Evolutionary conservation across 2,113 vertebrate species (phyloP).

Genomic region (Aegotheles bennettii): DNA sequence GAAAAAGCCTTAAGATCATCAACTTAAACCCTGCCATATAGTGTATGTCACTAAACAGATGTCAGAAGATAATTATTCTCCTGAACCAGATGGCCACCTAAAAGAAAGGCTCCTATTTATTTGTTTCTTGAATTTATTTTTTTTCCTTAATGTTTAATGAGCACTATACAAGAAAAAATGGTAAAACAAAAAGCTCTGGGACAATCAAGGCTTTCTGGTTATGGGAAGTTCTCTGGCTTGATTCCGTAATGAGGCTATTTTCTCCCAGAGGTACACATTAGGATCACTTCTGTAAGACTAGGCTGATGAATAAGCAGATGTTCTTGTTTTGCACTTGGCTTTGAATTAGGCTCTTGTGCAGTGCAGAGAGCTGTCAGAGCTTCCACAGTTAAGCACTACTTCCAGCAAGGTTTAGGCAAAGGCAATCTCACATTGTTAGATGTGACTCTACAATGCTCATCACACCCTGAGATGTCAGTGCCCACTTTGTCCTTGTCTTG

Average conservation of each 20-base stretch:
- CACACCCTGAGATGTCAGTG: neutral
- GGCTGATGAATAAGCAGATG: neutral
- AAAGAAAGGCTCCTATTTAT: neutral
- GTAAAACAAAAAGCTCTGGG: neutral
- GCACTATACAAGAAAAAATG: neutral
- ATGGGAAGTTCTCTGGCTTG: neutral
- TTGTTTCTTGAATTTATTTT: neutral
- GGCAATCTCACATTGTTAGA: fast-evolving
- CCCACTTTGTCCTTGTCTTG: neutral
- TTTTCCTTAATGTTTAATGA: slow-evolving; percentile 18
- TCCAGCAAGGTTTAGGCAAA: neutral
- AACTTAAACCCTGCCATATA: neutral
- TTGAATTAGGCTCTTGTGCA: neutral
- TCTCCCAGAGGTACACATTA: neutral
- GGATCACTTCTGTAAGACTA: neutral
- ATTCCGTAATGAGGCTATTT: neutral
- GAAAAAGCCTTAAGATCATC: neutral
- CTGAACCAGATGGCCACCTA: slow-evolving; percentile 28
- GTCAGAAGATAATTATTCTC: slow-evolving; percentile 24
- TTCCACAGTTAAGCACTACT: neutral
- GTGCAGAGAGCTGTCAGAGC: neutral
- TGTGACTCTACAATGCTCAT: neutral
- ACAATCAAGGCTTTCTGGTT: neutral
- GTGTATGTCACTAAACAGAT: neutral
- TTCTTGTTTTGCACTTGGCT: slow-evolving; percentile 20